Conservation (phyloP, 2,888 invertebrate genomes). For the Hypsopygia costalis region DNA sequence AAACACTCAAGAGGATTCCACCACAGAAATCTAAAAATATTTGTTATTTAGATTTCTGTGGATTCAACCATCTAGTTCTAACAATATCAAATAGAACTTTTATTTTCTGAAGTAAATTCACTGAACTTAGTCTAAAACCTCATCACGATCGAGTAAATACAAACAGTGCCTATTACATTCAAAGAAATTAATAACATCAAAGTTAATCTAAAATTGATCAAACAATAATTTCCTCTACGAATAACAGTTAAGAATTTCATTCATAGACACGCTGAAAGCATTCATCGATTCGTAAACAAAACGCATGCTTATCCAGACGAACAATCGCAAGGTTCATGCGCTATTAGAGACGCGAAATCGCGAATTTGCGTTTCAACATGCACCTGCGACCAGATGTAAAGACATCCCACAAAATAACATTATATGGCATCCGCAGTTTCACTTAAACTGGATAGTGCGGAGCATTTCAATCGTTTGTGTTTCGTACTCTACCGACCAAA, state of each 20-base stretch:
- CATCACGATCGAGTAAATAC: not conserved
- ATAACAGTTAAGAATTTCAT: conserved; percentile 4
- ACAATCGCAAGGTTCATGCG: conserved; percentile 59
- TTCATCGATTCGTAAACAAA: conserved; percentile 42
- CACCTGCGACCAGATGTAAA: conserved; percentile 23
- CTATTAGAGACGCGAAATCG: conserved; percentile 51
- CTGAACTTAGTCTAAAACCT: not conserved
- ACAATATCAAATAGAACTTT: no score
- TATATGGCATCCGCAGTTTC: no score
- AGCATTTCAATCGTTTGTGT: no score
- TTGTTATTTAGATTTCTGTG: no score
- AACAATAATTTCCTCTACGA: conserved; percentile 1
- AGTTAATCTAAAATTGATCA: not conserved
- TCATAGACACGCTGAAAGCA: conserved; percentile 24
- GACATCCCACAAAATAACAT: not conserved
- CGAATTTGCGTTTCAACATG: conserved; percentile 45
- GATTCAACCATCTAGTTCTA: no score
- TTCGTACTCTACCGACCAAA: no score
- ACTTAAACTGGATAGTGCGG: no score
- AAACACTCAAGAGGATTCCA: no score
- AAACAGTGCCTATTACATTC: not conserved
- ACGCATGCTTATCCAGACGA: conserved; percentile 29
- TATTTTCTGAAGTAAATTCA: conserved; percentile 8
- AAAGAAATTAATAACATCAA: conserved; percentile 3
- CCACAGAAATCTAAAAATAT: no score